A percentile compares a stretch with the other conserved stretches of the same genome.
Evolutionary conservation across 1,140 invertebrate genomes (phyloP).

Genomic region (Macrobrachium nipponense): DNA sequence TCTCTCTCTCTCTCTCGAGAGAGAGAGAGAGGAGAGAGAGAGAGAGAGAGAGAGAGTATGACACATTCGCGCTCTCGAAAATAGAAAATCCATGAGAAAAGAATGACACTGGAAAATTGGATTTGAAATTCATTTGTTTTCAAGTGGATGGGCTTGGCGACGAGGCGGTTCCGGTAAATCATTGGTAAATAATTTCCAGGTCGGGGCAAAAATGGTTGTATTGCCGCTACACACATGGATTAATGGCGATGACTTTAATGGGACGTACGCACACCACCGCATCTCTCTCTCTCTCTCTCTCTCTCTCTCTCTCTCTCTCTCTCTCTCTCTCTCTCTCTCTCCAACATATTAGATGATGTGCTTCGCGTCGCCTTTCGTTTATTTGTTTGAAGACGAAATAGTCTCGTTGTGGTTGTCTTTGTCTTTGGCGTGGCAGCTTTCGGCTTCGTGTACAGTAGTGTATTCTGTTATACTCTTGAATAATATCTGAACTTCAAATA

Average conservation of each 20-base stretch:
- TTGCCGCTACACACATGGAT: constrained; percentile 33
- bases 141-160: constrained; percentile 56
- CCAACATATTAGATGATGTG: neutral
- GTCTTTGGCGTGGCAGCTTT: no score
- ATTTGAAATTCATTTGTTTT: constrained; percentile 61
- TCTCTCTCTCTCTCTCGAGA: no score
- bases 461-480: no score
- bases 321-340: neutral
- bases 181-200: constrained; percentile 54
- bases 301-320: neutral
- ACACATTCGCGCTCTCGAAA: constrained; percentile 58
- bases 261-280: neutral
- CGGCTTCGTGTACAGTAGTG: no score
- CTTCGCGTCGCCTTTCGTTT: neutral
- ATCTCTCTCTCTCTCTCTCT: neutral
- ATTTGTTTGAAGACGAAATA: no score
- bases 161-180: constrained; percentile 43
- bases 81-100: constrained; percentile 59
- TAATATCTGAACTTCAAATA: no score
- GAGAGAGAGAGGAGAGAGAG: no score
- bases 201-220: constrained; percentile 32
- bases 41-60: no score
- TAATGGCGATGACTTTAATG: constrained; percentile 29
- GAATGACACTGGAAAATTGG: constrained; percentile 60
- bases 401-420: no score